phyloP scores from a whole-genome alignment of 2,888 invertebrate genomes.

The Calliphora vomitoria region DNA sequence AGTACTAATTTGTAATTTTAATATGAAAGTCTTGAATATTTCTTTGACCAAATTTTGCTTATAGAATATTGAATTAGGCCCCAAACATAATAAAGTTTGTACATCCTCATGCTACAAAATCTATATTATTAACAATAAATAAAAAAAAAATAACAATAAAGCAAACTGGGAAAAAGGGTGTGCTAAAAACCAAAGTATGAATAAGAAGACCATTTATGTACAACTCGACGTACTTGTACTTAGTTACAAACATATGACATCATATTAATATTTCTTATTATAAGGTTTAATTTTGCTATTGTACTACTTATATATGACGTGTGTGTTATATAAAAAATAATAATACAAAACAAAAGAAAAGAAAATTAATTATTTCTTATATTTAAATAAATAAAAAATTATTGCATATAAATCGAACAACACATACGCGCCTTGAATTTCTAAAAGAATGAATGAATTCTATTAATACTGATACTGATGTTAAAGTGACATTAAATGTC shows the following conservation, averaged over 20 bases:
- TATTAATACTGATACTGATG: neutral
- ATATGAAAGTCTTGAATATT: too few species aligned
- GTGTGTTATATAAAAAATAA: neutral
- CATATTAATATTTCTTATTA: slow-evolving; percentile 14
- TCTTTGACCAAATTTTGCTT: too few species aligned
- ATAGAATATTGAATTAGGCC: neutral
- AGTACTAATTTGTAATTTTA: too few species aligned
- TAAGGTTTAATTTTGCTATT: neutral
- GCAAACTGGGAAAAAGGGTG: slow-evolving; percentile 32
- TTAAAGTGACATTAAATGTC: slow-evolving; percentile 3
- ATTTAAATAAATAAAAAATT: neutral
- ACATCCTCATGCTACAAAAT: neutral
- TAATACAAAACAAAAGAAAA: neutral
- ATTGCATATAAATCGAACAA: neutral
- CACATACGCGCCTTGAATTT: neutral
- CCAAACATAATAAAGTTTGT: neutral
- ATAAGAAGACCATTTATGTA: slow-evolving; percentile 47
- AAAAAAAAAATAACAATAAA: slow-evolving; percentile 20
- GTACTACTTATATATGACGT: slow-evolving; percentile 8
- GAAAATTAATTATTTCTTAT: neutral
- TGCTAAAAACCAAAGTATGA: slow-evolving; percentile 38
- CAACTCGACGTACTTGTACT: neutral
- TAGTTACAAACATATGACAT: slow-evolving; percentile 45
- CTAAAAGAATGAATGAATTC: neutral
- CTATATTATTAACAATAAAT: slow-evolving; percentile 4